phyloP scores from a whole-genome alignment of 2,888 invertebrate genomes.

The Schrankia costaestrigalis region DNA sequence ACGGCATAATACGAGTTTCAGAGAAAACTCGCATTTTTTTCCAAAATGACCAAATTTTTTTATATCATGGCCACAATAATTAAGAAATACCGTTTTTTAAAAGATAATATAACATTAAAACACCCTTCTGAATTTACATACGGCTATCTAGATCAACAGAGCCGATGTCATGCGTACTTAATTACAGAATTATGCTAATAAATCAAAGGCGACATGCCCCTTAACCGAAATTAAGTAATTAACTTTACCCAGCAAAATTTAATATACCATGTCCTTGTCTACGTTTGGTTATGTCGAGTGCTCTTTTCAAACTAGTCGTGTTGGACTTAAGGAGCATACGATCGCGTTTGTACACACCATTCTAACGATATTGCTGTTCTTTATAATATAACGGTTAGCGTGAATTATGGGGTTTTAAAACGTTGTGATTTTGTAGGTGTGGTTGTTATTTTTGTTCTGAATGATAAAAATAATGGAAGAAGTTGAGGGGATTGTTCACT shows the following conservation, averaged over 20 bases:
- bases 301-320: slow-evolving; percentile 35
- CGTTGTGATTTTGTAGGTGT: slow-evolving; percentile 30
- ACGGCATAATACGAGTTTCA: too few relatives aligned
- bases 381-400: slow-evolving; percentile 39
- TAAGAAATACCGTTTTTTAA: slow-evolving; percentile 24
- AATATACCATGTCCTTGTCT: slow-evolving; percentile 38
- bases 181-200: slow-evolving; percentile 65
- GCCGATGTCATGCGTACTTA: slow-evolving; percentile 52
- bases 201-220: slow-evolving; percentile 57
- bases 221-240: slow-evolving; percentile 72
- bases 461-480: slow-evolving; percentile 4
- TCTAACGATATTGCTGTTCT: slow-evolving; percentile 35
- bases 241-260: slow-evolving; percentile 50
- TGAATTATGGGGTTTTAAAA: slow-evolving; percentile 30
- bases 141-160: slow-evolving; percentile 35
- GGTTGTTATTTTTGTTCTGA: slow-evolving; percentile 9
- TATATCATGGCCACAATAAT: slow-evolving; percentile 14
- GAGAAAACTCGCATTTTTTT: too few relatives aligned
- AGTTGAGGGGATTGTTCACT: too few relatives aligned
- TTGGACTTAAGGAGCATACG: slow-evolving; percentile 41
- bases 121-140: slow-evolving; percentile 30
- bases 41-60: too few relatives aligned
- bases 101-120: slow-evolving; percentile 28
- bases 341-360: slow-evolving; percentile 57
- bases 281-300: slow-evolving; percentile 22